Evolutionary conservation across 1,140 invertebrate species (phyloP).

Genomic region (Drosophila cardini): DNA sequence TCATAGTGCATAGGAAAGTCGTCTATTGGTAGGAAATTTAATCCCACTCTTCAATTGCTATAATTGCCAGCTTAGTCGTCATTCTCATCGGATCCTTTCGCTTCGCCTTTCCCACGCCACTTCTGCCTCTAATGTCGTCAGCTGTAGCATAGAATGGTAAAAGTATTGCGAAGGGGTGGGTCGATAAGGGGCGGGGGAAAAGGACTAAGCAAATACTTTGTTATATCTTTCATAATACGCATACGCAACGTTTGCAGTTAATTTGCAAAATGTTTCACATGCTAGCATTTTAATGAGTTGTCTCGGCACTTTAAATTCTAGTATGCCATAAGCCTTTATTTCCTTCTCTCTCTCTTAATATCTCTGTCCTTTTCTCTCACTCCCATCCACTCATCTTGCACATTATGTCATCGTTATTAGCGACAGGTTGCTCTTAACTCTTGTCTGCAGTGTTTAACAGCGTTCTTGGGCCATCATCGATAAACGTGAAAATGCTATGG

Average conservation of each 20-base stretch:
- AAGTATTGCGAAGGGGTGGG: too few relatives aligned
- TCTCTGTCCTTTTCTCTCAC: too few relatives aligned
- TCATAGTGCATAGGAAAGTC: constrained; percentile 29
- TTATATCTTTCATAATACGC: constrained; percentile 56
- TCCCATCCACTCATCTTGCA: background rate
- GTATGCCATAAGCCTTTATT: background rate
- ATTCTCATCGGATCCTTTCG: constrained; percentile 31
- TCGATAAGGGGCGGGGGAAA: background rate
- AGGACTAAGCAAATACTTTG: constrained; percentile 65
- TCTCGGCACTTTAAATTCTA: constrained; percentile 55
- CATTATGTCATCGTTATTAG: background rate
- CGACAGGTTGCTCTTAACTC: constrained; percentile 42
- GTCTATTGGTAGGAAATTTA: background rate
- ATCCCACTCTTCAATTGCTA: constrained; percentile 27
- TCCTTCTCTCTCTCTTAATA: too few relatives aligned
- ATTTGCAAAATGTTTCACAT: constrained; percentile 77
- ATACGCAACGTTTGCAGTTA: constrained; percentile 79
- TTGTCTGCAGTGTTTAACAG: constrained; percentile 19
- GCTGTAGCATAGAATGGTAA: background rate
- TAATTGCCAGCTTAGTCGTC: constrained; percentile 50
- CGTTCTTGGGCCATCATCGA: constrained; percentile 52
- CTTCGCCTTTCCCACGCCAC: background rate
- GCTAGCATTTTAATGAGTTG: constrained; percentile 76
- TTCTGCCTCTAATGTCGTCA: background rate
- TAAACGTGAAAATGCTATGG: constrained; percentile 51